These are phyloP conservation scores for Anniella stebbinsi DNA, from an alignment of 2,797 vertebrate species.

Conservation along the genomic window DNA sequence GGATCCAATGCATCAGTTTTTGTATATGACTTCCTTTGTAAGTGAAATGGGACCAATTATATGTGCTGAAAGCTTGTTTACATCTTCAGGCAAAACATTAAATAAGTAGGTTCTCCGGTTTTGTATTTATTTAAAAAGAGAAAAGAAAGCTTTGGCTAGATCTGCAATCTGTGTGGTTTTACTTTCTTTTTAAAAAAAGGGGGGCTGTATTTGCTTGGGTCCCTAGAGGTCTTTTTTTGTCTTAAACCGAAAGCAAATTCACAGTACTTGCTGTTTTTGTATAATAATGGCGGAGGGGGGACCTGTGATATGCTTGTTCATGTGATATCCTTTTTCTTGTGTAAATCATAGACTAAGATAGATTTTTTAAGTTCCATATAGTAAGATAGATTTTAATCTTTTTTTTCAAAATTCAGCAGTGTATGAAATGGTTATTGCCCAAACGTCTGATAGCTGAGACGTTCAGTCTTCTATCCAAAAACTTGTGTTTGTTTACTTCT, in stretches of 20 bases:
- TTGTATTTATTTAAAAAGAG: neutral
- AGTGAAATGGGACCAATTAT: slow-evolving; percentile 74
- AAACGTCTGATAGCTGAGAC: neutral
- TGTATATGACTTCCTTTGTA: slow-evolving; percentile 61
- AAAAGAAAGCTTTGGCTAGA: slow-evolving; percentile 38
- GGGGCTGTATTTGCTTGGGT: slow-evolving; percentile 46
- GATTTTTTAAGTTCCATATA: neutral
- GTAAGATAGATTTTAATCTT: neutral
- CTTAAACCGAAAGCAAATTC: slow-evolving; percentile 16
- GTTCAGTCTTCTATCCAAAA: too few species aligned
- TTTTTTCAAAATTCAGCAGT: neutral
- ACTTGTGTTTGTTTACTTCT: too few species aligned
- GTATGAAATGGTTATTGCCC: neutral
- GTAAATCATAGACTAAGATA: neutral
- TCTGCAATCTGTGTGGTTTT: slow-evolving; percentile 47
- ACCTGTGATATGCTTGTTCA: neutral
- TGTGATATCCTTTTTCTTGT: neutral
- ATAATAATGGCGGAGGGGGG: too few species aligned
- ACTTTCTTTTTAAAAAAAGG: neutral
- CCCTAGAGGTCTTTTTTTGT: slow-evolving; percentile 36
- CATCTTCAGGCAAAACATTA: slow-evolving; percentile 50
- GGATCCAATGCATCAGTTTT: slow-evolving; percentile 50
- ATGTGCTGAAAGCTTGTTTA: slow-evolving; percentile 78
- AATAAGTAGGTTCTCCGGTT: slow-evolving; percentile 23
- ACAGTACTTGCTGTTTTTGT: neutral